Evolutionary conservation across 1,140 invertebrate species (phyloP), one percentile per base, ranked within the genome.

Genomic region (Lycorma delicatula): DNA sequence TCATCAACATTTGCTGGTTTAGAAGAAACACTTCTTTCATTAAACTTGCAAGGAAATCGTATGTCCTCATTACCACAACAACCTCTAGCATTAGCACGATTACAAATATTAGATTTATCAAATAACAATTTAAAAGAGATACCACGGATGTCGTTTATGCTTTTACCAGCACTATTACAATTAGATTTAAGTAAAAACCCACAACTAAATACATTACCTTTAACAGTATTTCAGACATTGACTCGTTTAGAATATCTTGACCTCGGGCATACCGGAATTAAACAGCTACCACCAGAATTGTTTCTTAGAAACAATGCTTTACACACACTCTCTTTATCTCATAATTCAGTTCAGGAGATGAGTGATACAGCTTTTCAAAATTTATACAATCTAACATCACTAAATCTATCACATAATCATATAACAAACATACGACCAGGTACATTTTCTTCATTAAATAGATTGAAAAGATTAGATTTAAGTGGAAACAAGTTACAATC

Each of bases 111-210:
- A 7, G 86, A 91, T 70, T 68, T 93, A 16, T 87, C 86, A n/a
- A 78, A 80, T 22, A 94, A 93, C 67, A 80, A 85, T 64, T 66
- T 93, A 9, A 82, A 81, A 0, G 83, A 85, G 58, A 67, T 91
- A 9, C 75, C 82, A 0, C 73, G 77, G 0, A 81, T 81, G 26
- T 79, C 83, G 0, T 91, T 93, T 55, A 74, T 79, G 3, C 74
- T 79, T n/a, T 71, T 91, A 23, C 75, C 80, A 1, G 79, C 78
- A 46, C 69, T 93, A 27, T 75, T 80, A n/a, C 77, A 82, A 65
- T 71, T 94, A 0, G 90, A 92, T 69, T 70, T 94, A 12, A 90
- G 87, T 61, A 75, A 79, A 7, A 93, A 93, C 70, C 76, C 78
- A 5, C 79, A 89, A 62, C 74, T 91, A 38, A 73, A 75, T 9